Percentiles rank a stretch among this genome's conserved stretches.
These are phyloP conservation scores for Xiphorhynchus erythropygius DNA, from an alignment of 2,797 vertebrate genomes.

Conservation along the genomic window DNA sequence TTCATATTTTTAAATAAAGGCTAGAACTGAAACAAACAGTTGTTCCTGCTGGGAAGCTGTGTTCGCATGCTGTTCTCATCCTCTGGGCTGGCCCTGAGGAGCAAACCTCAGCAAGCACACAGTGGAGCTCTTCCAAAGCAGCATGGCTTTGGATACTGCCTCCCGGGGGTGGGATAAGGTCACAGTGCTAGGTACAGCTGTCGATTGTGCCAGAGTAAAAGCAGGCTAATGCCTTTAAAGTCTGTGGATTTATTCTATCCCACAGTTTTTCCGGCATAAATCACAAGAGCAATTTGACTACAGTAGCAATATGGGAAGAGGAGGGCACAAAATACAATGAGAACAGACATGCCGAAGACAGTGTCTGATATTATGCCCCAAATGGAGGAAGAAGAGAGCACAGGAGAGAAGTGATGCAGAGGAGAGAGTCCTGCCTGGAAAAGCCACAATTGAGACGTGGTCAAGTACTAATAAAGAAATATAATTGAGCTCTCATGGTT, in stretches of 20 bases:
- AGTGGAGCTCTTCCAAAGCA: background rate
- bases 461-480: background rate
- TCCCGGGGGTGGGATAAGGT: background rate
- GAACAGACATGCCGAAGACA: background rate
- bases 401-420: background rate
- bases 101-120: background rate
- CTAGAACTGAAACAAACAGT: background rate
- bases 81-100: background rate
- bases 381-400: background rate
- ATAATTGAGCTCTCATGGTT: background rate
- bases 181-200: background rate
- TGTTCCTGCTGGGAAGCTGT: background rate
- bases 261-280: background rate
- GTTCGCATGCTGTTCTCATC: background rate
- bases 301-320: background rate
- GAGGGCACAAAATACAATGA: background rate
- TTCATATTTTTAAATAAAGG: constrained; percentile 7
- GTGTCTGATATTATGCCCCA: background rate
- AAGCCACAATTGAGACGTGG: background rate
- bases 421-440: background rate
- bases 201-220: background rate
- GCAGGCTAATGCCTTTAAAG: background rate
- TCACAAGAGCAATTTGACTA: background rate
- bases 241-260: background rate
- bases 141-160: background rate